Base-by-base conservation (phyloP, 2,888 invertebrate species). In the Xiphydria camelus region DNA sequence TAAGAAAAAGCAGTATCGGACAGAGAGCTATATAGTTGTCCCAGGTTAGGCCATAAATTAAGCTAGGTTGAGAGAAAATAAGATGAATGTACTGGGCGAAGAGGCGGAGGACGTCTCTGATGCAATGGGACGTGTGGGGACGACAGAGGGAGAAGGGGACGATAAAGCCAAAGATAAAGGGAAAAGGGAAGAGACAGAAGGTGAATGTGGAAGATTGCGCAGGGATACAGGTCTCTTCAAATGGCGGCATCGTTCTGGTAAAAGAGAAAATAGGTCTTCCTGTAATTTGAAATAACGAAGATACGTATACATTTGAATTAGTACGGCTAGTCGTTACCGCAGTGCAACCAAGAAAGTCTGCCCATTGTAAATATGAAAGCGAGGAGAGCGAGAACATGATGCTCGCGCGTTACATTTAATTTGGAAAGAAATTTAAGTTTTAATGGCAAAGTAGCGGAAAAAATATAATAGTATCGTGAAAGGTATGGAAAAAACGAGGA, bases 1-100 rank as follows among this genome's bases (percentile, higher is more conserved):
- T 37, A 47, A 15, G 47, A 22, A 36, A 21, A 15, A 37, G 12
- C 4, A 14, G 15, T 14, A 7, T 5, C 6, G 12, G 29, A 7
- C 12, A 29, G 12, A 12, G 12, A 29, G 29, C 9, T 12, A 29
- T 14, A 29, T 29, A 29, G 29, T 10, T 29, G 15, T 29, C 15
- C 12, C 12, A 29, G 6, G 29, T 12, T 29, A 12, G 29, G 12
- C 12, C 29, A 14, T 29, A 29, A 14, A 29, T 29, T 29, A 29
- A 12, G 9, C 12, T 29, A 29, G 5, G 29, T 29, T 29, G 15
- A 29, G n/a, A 12, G 29, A 29, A 29, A 12, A 4, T 14, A 29
- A 29, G 29, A 29, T 5, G 29, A 14, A 29, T 29, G 29, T 12
- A 7, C 29, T 29, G n/a, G n/a, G n/a, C 5, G 29, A 29, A 12